Evolutionary conservation across 2,113 vertebrate genomes (phyloP), one percentile per base, ranked within the genome.

Genomic region (Cryptoleucopteryx plumbea): DNA sequence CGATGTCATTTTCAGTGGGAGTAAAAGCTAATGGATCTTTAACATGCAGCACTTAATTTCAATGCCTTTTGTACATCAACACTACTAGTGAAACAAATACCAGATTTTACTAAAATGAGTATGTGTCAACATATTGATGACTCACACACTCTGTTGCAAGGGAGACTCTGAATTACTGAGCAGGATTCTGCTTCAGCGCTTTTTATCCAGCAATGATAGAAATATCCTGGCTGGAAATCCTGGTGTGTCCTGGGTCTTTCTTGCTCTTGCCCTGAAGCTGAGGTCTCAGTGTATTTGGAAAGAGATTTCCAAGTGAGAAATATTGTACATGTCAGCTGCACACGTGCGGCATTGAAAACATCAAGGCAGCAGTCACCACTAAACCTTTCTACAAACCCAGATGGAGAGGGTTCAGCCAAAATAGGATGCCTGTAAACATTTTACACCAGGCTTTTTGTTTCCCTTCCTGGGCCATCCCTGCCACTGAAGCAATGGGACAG

Each of bases 31-130:
- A 87, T 6, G 80, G 91, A 82, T 79, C 90, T 74, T 81, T 90
- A 86, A 52, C 59, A 50, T 13, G n/a, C 62, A 81, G 85, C 79
- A 63, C 59, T 94, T 80, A 29, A 85, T 91, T 86, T 82, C 88
- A 10, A 6, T 58, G 74, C 38, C 70, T 94, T 87, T 89, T 73
- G 78, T 82, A 55, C 77, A 90, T 56, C 87, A 65, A 62, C 78
- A 52, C 59, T 25, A 18, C 38, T 6, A 16, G 59, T 74, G 90
- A 97, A 93, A 86, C 78, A 86, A 94, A 95, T 62, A 78, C n/a
- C 93, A 94, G 93, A 66, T 90, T 92, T 95, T 42, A 88, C 86
- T 71, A 15, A 93, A 90, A 83, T 61, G 55, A 93, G 59, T 78
- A 55, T 3, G 2, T 93, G 82, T 70, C 89, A 94, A 92, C 71